phyloP scores from a whole-genome alignment of 2,797 vertebrate genomes.

The Poecilia picta region DNA sequence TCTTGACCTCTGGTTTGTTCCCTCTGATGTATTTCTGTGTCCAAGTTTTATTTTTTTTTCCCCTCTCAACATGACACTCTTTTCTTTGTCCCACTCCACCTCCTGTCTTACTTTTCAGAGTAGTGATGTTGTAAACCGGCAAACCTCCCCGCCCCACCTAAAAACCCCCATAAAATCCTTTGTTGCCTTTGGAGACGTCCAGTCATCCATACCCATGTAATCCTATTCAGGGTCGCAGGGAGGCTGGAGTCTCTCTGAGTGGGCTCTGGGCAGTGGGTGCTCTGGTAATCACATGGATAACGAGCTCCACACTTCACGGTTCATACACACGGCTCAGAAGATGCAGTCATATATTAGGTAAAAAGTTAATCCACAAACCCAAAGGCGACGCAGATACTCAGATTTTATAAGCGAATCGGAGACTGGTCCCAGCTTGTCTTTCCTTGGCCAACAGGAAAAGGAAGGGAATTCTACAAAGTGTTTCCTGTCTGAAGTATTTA shows the following conservation, averaged over 20 bases:
- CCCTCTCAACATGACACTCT: slow-evolving; percentile 44
- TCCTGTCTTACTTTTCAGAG: slow-evolving; percentile 27
- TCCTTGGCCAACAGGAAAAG: slow-evolving; percentile 66
- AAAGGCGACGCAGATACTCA: neutral
- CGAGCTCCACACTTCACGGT: slow-evolving; percentile 20
- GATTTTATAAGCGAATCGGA: neutral
- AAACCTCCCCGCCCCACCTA: neutral
- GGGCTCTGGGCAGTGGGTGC: slow-evolving; percentile 33
- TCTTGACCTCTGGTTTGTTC: slow-evolving; percentile 55
- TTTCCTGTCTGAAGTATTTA: slow-evolving; percentile 64
- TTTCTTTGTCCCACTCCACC: slow-evolving; percentile 16
- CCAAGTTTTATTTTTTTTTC: slow-evolving; percentile 35
- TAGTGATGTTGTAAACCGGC: slow-evolving; percentile 32
- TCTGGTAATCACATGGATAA: slow-evolving; percentile 37
- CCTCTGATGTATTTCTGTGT: slow-evolving; percentile 63
- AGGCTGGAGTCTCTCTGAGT: slow-evolving; percentile 53
- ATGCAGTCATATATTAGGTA: neutral
- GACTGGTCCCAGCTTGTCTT: slow-evolving; percentile 13
- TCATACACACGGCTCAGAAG: neutral
- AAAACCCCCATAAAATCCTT: slow-evolving; percentile 30
- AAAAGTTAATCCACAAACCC: neutral
- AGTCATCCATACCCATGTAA: slow-evolving; percentile 63
- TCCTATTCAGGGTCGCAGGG: slow-evolving; percentile 49
- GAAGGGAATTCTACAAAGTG: slow-evolving; percentile 59
- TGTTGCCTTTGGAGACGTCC: slow-evolving; percentile 50